These are phyloP conservation scores for Arge pagana DNA, from an alignment of 2,888 invertebrate genomes.

Conservation along the genomic window DNA sequence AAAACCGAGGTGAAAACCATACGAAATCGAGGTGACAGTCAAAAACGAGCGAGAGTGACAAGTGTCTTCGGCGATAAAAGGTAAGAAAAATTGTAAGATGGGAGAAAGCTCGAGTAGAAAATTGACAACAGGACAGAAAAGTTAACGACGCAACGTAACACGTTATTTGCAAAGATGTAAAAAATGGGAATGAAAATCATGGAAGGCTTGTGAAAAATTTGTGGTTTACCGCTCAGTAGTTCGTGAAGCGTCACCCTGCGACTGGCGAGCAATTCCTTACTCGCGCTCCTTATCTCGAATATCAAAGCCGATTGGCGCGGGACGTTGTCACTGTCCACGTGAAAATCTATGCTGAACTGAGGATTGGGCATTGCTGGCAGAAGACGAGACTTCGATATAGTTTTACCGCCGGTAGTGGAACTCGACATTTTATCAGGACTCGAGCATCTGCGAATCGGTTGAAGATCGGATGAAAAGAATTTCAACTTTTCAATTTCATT, in stretches of 20 bases:
- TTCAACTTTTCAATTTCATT: not conserved
- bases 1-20: no score
- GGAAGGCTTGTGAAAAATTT: not conserved
- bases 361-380: slow-evolving; percentile 58
- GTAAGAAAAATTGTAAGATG: no score
- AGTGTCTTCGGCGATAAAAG: no score
- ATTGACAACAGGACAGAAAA: not conserved
- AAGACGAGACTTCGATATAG: slow-evolving; percentile 58
- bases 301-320: slow-evolving; percentile 57
- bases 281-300: slow-evolving; percentile 59
- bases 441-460: slow-evolving; percentile 36
- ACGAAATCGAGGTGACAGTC: no score
- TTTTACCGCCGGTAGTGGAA: slow-evolving; percentile 49
- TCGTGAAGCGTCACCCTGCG: slow-evolving; percentile 57
- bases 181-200: not conserved
- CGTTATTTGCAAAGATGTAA: slow-evolving; percentile 17
- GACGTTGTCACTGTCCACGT: slow-evolving; percentile 56
- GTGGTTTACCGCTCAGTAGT: slow-evolving; percentile 54
- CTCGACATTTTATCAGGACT: slow-evolving; percentile 47
- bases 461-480: slow-evolving; percentile 1
- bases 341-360: slow-evolving; percentile 57
- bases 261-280: slow-evolving; percentile 59
- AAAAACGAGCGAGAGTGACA: no score
- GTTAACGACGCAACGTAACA: not conserved
- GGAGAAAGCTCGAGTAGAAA: no score